These are phyloP conservation scores for Drosophila kohkoa DNA, from an alignment of 1,140 invertebrate genomes.

Conservation along the genomic window DNA sequence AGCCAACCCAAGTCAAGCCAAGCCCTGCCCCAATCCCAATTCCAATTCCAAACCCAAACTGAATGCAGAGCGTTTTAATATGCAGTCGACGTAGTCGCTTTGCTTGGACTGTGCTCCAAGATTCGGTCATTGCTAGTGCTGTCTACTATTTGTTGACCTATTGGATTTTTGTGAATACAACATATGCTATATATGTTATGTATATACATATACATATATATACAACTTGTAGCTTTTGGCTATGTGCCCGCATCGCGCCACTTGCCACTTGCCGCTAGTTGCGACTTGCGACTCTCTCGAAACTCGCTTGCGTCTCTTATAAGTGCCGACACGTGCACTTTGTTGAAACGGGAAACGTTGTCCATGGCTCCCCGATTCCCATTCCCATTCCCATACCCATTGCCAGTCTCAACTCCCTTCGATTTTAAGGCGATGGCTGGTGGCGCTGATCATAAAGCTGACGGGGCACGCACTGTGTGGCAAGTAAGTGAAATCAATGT, in stretches of 20 bases:
- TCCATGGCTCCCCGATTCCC: slow-evolving; percentile 17
- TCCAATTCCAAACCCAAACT: not conserved
- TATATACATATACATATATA: slow-evolving; percentile 1
- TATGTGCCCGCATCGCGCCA: slow-evolving; percentile 50
- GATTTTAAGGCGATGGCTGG: slow-evolving; percentile 26
- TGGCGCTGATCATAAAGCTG: slow-evolving; percentile 45
- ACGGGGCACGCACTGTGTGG: slow-evolving; percentile 15
- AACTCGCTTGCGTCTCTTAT: not conserved
- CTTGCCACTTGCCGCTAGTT: slow-evolving; percentile 39
- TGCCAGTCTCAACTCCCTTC: not conserved
- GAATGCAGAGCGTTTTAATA: slow-evolving; percentile 51
- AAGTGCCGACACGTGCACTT: slow-evolving; percentile 60
- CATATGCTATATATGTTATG: not conserved
- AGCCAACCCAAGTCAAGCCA: not conserved
- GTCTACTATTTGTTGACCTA: slow-evolving; percentile 38
- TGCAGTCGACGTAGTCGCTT: slow-evolving; percentile 50
- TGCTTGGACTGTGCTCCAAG: slow-evolving; percentile 4
- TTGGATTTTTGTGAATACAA: slow-evolving; percentile 12
- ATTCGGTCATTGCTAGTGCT: slow-evolving; percentile 6
- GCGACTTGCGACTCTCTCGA: not conserved
- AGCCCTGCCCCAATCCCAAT: slow-evolving; percentile 7
- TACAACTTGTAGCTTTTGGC: slow-evolving; percentile 30
- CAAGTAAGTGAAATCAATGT: slow-evolving; percentile 70
- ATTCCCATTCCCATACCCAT: not conserved
- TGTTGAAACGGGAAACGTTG: slow-evolving; percentile 45